A percentile compares a stretch with the other conserved stretches of the same genome.
phyloP scores from a whole-genome alignment of 2,113 vertebrate genomes.

The Prunella himalayana region DNA sequence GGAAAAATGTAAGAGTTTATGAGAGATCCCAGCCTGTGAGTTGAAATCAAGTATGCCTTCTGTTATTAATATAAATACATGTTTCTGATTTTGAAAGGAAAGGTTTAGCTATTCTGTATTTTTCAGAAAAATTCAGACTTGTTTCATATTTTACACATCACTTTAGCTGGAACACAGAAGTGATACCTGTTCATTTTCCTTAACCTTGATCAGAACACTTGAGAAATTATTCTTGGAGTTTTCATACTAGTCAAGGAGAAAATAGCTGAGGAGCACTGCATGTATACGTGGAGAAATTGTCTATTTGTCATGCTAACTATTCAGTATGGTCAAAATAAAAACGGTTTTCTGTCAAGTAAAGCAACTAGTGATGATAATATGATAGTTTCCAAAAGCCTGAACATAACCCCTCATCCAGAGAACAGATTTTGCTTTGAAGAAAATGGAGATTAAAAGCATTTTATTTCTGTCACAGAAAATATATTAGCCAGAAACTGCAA shows the following conservation, averaged over 20 bases:
- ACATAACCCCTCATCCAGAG: not conserved
- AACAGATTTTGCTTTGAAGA: not conserved
- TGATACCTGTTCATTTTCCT: not conserved
- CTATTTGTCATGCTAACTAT: not conserved
- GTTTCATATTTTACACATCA: not conserved
- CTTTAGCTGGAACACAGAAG: not conserved
- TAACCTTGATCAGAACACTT: not conserved
- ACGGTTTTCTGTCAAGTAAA: not conserved
- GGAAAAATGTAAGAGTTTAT: not conserved
- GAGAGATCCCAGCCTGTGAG: not conserved
- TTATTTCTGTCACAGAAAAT: not conserved
- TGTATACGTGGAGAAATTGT: not conserved
- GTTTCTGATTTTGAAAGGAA: not conserved
- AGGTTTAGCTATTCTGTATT: not conserved
- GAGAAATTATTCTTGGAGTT: not conserved
- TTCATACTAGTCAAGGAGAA: not conserved
- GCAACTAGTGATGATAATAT: not conserved
- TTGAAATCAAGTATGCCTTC: not conserved
- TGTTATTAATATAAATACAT: not conserved
- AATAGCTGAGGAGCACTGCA: not conserved
- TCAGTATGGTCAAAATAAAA: not conserved
- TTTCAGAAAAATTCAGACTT: not conserved
- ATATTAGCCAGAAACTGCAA: not conserved
- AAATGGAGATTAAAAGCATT: not conserved
- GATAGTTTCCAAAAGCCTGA: not conserved